A percentile compares a stretch with the other conserved stretches of the same genome.
Conservation (phyloP, 2,113 vertebrate species). For the Calidris pugnax region DNA sequence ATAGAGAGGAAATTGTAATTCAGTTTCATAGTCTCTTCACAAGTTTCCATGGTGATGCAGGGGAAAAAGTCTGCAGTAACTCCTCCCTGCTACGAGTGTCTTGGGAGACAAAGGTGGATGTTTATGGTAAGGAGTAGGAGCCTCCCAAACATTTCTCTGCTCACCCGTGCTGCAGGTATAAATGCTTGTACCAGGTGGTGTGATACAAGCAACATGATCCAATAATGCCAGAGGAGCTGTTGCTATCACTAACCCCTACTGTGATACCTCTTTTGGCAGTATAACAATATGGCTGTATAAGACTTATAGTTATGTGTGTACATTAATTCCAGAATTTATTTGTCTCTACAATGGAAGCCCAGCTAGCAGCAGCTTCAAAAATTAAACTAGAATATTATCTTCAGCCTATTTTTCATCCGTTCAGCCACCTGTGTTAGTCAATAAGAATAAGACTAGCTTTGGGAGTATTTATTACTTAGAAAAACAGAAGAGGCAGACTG, state of each 20-base stretch:
- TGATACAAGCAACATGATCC: neutral
- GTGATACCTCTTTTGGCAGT: neutral
- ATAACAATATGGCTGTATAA: neutral
- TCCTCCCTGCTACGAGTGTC: neutral
- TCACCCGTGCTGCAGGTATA: neutral
- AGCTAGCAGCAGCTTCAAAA: neutral
- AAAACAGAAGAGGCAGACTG: neutral
- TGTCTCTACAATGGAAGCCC: neutral
- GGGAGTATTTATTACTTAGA: neutral
- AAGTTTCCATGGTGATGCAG: slow-evolving; percentile 9
- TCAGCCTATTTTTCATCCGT: neutral
- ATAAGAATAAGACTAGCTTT: neutral
- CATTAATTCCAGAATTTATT: neutral
- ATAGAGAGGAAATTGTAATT: neutral
- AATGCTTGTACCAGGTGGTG: neutral
- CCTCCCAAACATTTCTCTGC: neutral
- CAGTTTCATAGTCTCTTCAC: neutral
- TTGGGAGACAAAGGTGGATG: neutral
- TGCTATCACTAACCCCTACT: neutral
- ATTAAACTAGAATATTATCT: neutral
- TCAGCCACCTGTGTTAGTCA: neutral
- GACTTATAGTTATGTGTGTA: neutral
- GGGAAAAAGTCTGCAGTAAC: neutral
- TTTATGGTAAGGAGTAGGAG: neutral
- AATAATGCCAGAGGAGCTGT: neutral